Conservation (phyloP, 2,113 vertebrate genomes). For the Galeopterus variegatus region DNA sequence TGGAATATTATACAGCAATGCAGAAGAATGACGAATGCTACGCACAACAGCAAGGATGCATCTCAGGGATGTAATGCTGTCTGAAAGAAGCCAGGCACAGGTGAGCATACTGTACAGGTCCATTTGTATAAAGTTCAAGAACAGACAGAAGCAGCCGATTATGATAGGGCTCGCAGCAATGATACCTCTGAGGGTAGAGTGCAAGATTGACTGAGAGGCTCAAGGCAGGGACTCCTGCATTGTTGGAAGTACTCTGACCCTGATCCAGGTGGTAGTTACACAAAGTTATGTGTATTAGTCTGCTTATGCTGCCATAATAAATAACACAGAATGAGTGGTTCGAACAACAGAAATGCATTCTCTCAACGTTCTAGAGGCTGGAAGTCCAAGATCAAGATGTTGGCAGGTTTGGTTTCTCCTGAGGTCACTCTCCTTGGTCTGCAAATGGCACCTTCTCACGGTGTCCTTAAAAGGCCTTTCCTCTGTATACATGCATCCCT, state of each 20-base stretch:
- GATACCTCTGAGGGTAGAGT: background rate
- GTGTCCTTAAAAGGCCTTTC: background rate
- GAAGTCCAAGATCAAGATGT: background rate
- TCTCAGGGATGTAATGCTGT: background rate
- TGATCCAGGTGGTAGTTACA: background rate
- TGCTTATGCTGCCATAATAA: too few relatives aligned
- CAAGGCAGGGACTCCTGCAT: background rate
- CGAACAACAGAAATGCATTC: background rate
- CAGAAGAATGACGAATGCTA: background rate
- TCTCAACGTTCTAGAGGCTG: background rate
- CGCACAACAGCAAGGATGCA: rapidly evolving
- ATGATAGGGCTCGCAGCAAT: background rate
- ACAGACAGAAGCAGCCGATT: background rate
- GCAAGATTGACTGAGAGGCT: background rate
- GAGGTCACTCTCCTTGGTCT: background rate
- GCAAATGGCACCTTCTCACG: background rate
- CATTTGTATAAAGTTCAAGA: background rate
- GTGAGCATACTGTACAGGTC: rapidly evolving
- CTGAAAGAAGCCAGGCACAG: background rate
- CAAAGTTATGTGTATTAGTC: too few relatives aligned
- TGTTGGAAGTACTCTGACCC: background rate
- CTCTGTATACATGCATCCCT: rapidly evolving
- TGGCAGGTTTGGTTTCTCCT: background rate
- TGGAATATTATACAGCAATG: background rate
- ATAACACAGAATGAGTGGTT: background rate